Base-by-base conservation (phyloP, 2,888 invertebrate species). In the Erebia epiphron region DNA sequence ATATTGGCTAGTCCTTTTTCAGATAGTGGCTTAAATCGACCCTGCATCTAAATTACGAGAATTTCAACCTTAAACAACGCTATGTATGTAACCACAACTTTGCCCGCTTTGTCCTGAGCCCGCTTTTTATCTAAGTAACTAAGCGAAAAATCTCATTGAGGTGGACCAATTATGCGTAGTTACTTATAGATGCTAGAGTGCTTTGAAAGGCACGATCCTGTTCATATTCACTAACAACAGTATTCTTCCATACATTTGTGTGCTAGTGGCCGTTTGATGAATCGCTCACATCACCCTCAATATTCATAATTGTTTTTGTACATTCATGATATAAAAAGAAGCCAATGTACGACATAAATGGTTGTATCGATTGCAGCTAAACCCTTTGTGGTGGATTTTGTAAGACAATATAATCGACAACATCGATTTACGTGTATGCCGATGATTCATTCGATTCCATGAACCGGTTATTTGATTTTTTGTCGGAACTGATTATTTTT, bases 351-450 rank as follows among this genome's bases (percentile, higher is more conserved):
- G 63, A 14, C 49, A 62, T 49, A 62, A 62, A 62, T 49, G 46
- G 62, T 62, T 62, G 49, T 62, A 62, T 62, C 62, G 62, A 62
- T 62, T 82, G 80, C 81, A 79, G 73, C 78, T 79, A 82, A 86
- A 84, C 86, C 85, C 83, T 88, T 85, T 85, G 83, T 83, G 83
- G 83, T 80, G 79, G 84, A 82, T 86, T 86, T 86, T 83, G 84
- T 82, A 80, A 81, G 81, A 83, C 82, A 85, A 88, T 87, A 84
- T 76, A 81, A 77, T 82, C 82, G 80, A 82, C 77, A 79, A 77
- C 82, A 85, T 86, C 83, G 80, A 85, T 85, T 83, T 79, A 81
- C 75, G 76, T 77, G 85, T 62, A 62, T 46, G 62, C 18, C 46
- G 62, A 85, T 91, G 91, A 91, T 79, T 90, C 91, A 90, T 75